Base-by-base conservation (phyloP, 2,888 invertebrate genomes). In the Stenichneumon culpator region DNA sequence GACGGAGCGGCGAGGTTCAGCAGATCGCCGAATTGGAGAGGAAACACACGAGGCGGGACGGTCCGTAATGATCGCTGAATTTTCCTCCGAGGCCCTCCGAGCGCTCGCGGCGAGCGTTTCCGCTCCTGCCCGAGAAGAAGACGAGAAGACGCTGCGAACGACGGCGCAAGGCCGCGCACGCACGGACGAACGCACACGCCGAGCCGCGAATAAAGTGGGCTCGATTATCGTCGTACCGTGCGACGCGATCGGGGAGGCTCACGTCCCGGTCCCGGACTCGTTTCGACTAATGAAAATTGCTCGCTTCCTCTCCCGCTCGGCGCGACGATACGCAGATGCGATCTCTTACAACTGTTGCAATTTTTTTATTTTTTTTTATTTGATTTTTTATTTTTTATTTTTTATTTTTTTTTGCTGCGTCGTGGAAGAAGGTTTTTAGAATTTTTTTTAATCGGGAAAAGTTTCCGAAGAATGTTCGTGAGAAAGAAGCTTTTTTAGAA, bases 1-100 rank as follows among this genome's bases (percentile, higher is more conserved):
- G 94, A n/a, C 91, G 92, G 14, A 65, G 90, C 44, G 89, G 80
- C 16, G 92, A 93, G 72, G 72, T 89, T 1, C 84, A 92, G 80
- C 89, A 92, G 50, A 89, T 92, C 73, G 86, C 88, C 25, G 93
- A 93, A 77, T 89, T 92, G 70, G 93, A 93, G 68, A 92, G 92
- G 82, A 94, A 94, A 86, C 90, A 93, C 65, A 84, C 89, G 36
- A 92, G 91, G 86, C 91, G 90, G 86, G 92, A 93, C 83, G 93
- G 94, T 94, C 81, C 87, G 91, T 82, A 73, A 25, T 0, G 3
- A 44, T 36, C 22, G n/a, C 9, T 4, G 9, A 6, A 25, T 57
- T 44, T 44, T 44, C 44, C 44, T 16, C 44, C 44, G 44, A 1
- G 39, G 1, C 9, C 9, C 39, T 9, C 39, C 39, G 39, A 7